A percentile compares a stretch with the other conserved stretches of the same genome.
phyloP scores from a whole-genome alignment of 2,888 invertebrate genomes.

The Drosophila sordidula region DNA sequence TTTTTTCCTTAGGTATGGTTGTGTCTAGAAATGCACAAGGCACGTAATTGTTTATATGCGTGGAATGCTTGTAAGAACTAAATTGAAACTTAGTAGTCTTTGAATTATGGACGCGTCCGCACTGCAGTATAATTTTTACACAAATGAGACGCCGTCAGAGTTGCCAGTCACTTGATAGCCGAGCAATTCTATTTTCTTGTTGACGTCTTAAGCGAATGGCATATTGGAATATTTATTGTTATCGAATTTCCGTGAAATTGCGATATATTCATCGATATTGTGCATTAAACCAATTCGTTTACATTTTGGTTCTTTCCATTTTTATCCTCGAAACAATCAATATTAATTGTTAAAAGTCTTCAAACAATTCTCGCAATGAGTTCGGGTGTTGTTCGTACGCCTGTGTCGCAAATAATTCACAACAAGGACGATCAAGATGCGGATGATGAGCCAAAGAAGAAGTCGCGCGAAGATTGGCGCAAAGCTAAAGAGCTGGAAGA shows the following conservation, averaged over 20 bases:
- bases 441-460: constrained; percentile 92
- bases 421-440: constrained; percentile 85
- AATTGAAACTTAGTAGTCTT: constrained; percentile 35
- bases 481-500: constrained; percentile 99
- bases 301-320: constrained; percentile 1
- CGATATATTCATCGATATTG: constrained; percentile 9
- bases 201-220: constrained; percentile 16
- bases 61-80: constrained; percentile 66
- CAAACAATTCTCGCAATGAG: constrained; percentile 47
- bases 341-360: neutral
- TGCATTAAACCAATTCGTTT: neutral
- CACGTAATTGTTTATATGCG: constrained; percentile 53
- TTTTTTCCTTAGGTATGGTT: constrained; percentile 59
- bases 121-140: constrained; percentile 79
- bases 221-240: neutral
- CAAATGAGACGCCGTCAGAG: constrained; percentile 83
- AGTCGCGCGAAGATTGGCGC: constrained; percentile 97
- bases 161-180: constrained; percentile 40
- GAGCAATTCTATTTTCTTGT: constrained; percentile 29
- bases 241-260: constrained; percentile 4
- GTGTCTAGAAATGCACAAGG: constrained; percentile 49
- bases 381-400: constrained; percentile 74
- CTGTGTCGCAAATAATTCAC: constrained; percentile 91
- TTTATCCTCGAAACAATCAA: constrained; percentile 28
- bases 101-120: constrained; percentile 60